Evolutionary conservation across 2,888 invertebrate species (phyloP).

Genomic region (Pemphredon lugubris): DNA sequence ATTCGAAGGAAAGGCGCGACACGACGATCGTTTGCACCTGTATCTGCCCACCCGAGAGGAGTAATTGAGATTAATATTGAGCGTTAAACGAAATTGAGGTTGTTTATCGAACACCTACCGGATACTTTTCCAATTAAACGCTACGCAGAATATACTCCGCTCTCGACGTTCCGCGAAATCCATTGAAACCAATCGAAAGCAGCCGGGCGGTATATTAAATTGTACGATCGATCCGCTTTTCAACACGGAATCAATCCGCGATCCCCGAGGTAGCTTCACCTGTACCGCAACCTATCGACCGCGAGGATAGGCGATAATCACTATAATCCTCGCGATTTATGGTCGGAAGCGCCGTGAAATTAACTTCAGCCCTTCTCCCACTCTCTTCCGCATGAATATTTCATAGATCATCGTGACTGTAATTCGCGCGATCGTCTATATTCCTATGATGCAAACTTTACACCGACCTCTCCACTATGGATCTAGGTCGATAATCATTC

Average conservation of each 20-base stretch:
- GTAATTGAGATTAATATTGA: background rate
- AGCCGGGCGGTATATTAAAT: slow-evolving; percentile 29
- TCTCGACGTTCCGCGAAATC: background rate
- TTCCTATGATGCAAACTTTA: background rate
- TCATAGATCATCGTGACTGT: slow-evolving; percentile 36
- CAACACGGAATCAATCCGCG: slow-evolving; percentile 22
- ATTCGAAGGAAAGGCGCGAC: background rate
- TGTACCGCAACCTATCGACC: slow-evolving; percentile 20
- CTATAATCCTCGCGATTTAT: slow-evolving; percentile 63
- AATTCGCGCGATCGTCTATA: slow-evolving; percentile 25
- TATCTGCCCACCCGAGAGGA: no score
- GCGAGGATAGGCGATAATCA: slow-evolving; percentile 60
- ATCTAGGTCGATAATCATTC: background rate
- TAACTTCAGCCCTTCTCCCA: slow-evolving; percentile 43
- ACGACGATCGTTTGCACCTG: background rate
- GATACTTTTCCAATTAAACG: background rate
- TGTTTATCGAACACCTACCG: background rate
- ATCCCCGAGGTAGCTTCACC: background rate
- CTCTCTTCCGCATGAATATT: slow-evolving; percentile 49
- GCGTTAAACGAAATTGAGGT: background rate
- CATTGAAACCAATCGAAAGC: background rate
- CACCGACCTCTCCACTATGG: background rate
- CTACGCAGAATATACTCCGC: no score
- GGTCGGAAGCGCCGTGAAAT: slow-evolving; percentile 59
- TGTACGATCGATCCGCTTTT: slow-evolving; percentile 32